Conservation (phyloP, 2,888 invertebrate species). For the Poecilus cupreus region DNA sequence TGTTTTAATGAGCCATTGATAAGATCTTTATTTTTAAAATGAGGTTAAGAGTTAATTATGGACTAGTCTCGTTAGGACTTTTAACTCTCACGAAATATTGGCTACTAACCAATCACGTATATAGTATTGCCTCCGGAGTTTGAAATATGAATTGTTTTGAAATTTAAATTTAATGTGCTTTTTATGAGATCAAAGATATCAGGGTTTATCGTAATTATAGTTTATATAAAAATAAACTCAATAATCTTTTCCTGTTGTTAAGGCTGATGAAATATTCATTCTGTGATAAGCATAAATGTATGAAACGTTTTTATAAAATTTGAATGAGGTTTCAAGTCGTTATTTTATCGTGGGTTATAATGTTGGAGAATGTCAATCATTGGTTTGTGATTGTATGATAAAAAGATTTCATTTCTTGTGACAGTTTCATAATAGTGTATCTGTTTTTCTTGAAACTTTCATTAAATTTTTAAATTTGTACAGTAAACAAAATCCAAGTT, state of each 20-base stretch:
- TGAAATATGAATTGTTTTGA: slow-evolving; percentile 10
- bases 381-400: background rate
- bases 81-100: slow-evolving; percentile 46
- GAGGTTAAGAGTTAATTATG: slow-evolving; percentile 55
- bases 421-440: background rate
- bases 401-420: background rate
- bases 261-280: slow-evolving; percentile 25
- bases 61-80: slow-evolving; percentile 52
- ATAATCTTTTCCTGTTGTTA: slow-evolving; percentile 26
- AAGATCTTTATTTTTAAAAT: slow-evolving; percentile 55
- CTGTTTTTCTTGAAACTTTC: too few species aligned
- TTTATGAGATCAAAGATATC: slow-evolving; percentile 34
- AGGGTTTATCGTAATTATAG: slow-evolving; percentile 26
- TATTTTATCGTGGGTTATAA: background rate
- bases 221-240: slow-evolving; percentile 34
- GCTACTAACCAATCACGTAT: slow-evolving; percentile 28
- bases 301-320: background rate
- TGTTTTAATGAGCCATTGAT: slow-evolving; percentile 52
- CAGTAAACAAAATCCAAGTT: too few species aligned
- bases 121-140: slow-evolving; percentile 7
- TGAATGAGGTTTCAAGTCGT: background rate
- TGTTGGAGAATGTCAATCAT: background rate
- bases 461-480: too few species aligned
- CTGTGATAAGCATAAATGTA: slow-evolving; percentile 5
- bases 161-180: slow-evolving; percentile 41